Evolutionary conservation across 2,797 vertebrate genomes (phyloP).

Genomic region (Peromyscus nudipes): DNA sequence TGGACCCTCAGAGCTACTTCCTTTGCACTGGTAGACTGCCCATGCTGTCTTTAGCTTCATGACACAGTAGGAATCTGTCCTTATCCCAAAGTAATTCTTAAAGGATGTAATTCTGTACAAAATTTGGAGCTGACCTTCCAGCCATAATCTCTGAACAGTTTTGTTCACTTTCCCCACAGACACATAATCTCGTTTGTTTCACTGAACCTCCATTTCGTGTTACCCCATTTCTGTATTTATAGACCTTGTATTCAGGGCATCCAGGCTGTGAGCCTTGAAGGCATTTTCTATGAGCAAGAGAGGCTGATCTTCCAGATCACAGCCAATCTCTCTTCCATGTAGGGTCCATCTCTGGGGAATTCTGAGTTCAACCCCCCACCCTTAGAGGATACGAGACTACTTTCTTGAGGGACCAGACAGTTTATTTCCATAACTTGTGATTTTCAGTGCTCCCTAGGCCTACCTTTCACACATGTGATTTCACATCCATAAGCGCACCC

Average conservation of each 20-base stretch:
- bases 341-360: not conserved
- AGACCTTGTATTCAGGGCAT: not conserved
- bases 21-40: not conserved
- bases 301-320: not conserved
- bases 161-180: not conserved
- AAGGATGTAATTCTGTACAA: not conserved
- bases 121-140: not conserved
- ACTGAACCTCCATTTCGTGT: not conserved
- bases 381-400: not conserved
- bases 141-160: not conserved
- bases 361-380: not conserved
- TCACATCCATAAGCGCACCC: not conserved
- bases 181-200: not conserved
- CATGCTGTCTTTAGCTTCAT: not conserved
- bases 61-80: not conserved
- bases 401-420: not conserved
- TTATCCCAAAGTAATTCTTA: not conserved
- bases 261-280: not conserved
- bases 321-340: not conserved
- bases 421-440: not conserved
- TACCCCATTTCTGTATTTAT: not conserved
- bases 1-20: not conserved
- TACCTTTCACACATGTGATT: not conserved
- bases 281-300: not conserved
- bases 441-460: not conserved